A percentile compares a stretch with the other conserved stretches of the same genome.
Conservation (phyloP, 1,140 invertebrate species). For the Colletes gigas region DNA sequence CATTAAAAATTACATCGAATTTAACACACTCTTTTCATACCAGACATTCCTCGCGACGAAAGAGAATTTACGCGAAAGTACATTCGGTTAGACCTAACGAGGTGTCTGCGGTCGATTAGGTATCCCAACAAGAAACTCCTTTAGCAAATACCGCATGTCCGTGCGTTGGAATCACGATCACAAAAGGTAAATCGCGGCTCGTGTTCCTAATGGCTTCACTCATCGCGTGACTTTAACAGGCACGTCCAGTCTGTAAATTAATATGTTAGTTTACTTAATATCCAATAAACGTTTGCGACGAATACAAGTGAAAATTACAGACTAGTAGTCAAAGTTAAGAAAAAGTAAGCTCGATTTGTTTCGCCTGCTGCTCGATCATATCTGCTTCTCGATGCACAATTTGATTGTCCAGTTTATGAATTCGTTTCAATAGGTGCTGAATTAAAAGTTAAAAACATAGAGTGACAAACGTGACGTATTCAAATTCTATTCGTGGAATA, state of each 20-base stretch:
- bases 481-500: no score
- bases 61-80: neutral
- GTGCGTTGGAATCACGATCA: slow-evolving; percentile 1
- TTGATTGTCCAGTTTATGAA: no score
- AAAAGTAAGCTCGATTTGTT: no score
- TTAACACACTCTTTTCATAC: neutral
- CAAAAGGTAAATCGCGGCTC: neutral
- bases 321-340: no score
- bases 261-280: neutral
- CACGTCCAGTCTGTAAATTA: neutral
- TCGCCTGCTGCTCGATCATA: no score
- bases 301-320: no score
- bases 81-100: neutral
- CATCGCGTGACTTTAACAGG: neutral
- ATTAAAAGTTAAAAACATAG: no score
- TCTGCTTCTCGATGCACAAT: no score
- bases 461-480: no score
- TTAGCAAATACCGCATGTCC: neutral
- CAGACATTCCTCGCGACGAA: neutral
- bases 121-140: neutral
- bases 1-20: neutral
- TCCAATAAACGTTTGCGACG: neutral
- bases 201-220: slow-evolving; percentile 15
- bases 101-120: slow-evolving; percentile 8
- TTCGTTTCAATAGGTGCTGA: no score